Base-by-base conservation (phyloP, 2,888 invertebrate genomes). In the Celastrina argiolus region DNA sequence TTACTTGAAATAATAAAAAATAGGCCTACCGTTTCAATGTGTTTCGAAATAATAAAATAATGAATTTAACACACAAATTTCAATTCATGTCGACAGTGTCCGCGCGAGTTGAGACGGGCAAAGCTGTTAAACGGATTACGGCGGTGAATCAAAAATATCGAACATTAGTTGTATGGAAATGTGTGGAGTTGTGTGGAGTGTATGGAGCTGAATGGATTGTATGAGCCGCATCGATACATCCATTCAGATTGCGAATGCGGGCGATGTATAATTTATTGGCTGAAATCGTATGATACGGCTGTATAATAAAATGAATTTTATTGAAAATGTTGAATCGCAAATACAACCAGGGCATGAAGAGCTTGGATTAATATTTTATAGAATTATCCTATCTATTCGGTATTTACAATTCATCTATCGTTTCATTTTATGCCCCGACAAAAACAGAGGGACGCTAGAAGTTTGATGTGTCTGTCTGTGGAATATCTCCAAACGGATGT, bases 141-240 rank as follows among this genome's bases (percentile, higher is more conserved):
- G 70, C 67, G 68, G 69, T 70, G 69, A 71, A 70, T 70, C 69
- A 70, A 70, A 71, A 71, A 70, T 70, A 67, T 66, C 68, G 67
- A 66, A 64, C 65, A 59, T 59, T 59, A 65, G 41, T 31, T 58
- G 31, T 18, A 56, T 41, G 58, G 28, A 39, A 14, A 12, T 39
- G 61, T 59, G 28, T 36, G 59, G 34, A 31, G 31, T n/a, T 58
- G 58, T 59, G 18, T 36, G 59, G 22, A 12, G 26, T 28, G 42
- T 42, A 56, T 56, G 28, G 28, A 31, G 28, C 12, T 58, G 31
- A 31, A 58, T 31, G 56, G 28, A 31, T 58, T 58, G 56, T 31
- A 58, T 58, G 56, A 16, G 58, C 58, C 58, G 51, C 10, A 10
- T 16, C 61, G 61, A 36, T 61, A 36, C 61, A 36, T 39, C 22